phyloP scores from a whole-genome alignment of 2,797 vertebrate genomes.

The Staurois parvus region DNA sequence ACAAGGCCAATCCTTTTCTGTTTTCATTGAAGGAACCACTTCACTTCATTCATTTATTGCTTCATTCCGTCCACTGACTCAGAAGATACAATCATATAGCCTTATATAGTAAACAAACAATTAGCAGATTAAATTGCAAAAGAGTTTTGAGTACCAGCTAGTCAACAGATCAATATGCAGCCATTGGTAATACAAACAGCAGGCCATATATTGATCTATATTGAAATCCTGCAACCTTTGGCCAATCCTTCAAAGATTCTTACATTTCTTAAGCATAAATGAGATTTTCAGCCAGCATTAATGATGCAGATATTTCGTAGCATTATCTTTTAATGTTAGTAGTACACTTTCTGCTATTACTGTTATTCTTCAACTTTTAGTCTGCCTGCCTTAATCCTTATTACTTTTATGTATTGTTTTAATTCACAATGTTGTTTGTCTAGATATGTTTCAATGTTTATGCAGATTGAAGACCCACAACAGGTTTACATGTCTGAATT shows the following conservation, averaged over 20 bases:
- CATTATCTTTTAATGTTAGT: neutral
- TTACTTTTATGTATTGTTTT: conserved; percentile 38
- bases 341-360: neutral
- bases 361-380: neutral
- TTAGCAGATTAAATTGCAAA: neutral
- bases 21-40: too few species aligned
- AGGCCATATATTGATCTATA: neutral
- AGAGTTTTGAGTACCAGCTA: neutral
- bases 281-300: neutral
- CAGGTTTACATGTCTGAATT: conserved; percentile 12
- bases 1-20: too few species aligned
- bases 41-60: too few species aligned
- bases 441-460: neutral
- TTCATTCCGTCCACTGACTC: too few species aligned
- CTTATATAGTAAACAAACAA: neutral
- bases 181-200: neutral
- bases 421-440: conserved; percentile 24
- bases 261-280: neutral
- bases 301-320: neutral
- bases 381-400: neutral
- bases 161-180: neutral
- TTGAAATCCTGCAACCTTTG: neutral
- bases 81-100: too few species aligned
- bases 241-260: neutral
- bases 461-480: neutral